A percentile compares a stretch with the other conserved stretches of the same genome.
These are phyloP conservation scores for Beroe forskalii DNA, from an alignment of 37 sponge, comb jelly and placozoan genomes.

Conservation along the genomic window DNA sequence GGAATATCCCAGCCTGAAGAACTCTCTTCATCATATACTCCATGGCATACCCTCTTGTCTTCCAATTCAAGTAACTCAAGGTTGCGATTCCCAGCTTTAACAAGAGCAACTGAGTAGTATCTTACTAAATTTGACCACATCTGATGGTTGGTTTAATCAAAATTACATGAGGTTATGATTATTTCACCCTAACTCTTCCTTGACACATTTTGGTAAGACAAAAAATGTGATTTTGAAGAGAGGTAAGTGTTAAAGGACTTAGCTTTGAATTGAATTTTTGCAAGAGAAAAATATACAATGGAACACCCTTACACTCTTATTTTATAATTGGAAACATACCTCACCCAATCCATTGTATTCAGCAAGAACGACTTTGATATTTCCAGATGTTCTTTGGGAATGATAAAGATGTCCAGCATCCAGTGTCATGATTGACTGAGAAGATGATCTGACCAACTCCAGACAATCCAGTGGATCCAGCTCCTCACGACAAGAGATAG, in stretches of 20 bases:
- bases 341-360: not conserved
- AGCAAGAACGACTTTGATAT: not conserved
- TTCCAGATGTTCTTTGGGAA: not conserved
- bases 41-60: not conserved
- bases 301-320: no score
- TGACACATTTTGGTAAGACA: no score
- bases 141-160: not conserved
- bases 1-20: slow-evolving; percentile 11
- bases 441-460: not conserved
- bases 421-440: not conserved
- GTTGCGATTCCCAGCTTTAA: not conserved
- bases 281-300: no score
- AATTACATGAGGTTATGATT: not conserved
- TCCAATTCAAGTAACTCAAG: not conserved
- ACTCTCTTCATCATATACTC: not conserved
- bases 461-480: not conserved
- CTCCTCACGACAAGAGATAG: not conserved
- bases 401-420: slow-evolving; percentile 8
- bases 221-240: no score
- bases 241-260: no score
- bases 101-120: slow-evolving; percentile 31
- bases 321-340: no score
- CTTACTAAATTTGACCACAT: not conserved
- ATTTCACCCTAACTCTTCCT: no score
- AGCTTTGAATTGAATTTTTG: no score